Percentiles rank a stretch among this genome's conserved stretches.
Conservation (phyloP, 64 coral and sea anemone species). For the Pocillopora damicornis region DNA sequence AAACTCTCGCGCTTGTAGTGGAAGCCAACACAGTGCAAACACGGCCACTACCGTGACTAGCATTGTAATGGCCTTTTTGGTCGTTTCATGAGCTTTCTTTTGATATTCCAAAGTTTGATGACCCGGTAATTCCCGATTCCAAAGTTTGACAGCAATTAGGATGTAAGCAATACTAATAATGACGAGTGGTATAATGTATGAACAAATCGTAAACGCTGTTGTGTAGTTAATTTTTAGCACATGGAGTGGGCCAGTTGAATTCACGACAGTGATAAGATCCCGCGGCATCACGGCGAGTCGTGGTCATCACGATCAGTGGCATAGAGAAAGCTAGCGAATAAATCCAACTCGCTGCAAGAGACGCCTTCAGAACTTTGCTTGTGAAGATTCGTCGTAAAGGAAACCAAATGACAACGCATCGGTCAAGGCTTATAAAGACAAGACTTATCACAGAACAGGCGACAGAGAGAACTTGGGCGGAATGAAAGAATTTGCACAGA, state of each 20-base stretch:
- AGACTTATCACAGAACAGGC: constrained; percentile 74
- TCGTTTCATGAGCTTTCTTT: constrained; percentile 60
- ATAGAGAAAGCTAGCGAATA: constrained; percentile 31
- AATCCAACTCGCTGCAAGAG: constrained; percentile 54
- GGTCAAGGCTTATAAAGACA: constrained; percentile 70
- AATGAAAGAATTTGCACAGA: constrained; percentile 59
- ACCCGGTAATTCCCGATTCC: constrained; percentile 70
- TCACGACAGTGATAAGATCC: constrained; percentile 16
- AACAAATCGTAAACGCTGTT: constrained; percentile 41
- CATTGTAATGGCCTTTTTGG: constrained; percentile 82
- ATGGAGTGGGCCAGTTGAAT: not conserved
- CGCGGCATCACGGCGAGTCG: not conserved
- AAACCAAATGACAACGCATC: constrained; percentile 67
- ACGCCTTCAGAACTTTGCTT: constrained; percentile 54
- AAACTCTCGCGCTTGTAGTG: constrained; percentile 64
- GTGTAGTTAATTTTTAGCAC: constrained; percentile 1
- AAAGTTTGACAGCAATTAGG: constrained; percentile 57
- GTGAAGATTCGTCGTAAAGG: constrained; percentile 54
- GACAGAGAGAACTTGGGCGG: constrained; percentile 41
- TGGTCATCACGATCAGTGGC: constrained; percentile 49
- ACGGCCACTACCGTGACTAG: constrained; percentile 72
- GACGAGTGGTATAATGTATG: constrained; percentile 60
- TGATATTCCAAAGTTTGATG: constrained; percentile 51
- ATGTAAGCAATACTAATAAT: constrained; percentile 54
- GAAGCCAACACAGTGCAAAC: constrained; percentile 87